These are phyloP conservation scores for Sebastes steindachneri DNA, from an alignment of 2,797 vertebrate genomes.

Conservation along the genomic window DNA sequence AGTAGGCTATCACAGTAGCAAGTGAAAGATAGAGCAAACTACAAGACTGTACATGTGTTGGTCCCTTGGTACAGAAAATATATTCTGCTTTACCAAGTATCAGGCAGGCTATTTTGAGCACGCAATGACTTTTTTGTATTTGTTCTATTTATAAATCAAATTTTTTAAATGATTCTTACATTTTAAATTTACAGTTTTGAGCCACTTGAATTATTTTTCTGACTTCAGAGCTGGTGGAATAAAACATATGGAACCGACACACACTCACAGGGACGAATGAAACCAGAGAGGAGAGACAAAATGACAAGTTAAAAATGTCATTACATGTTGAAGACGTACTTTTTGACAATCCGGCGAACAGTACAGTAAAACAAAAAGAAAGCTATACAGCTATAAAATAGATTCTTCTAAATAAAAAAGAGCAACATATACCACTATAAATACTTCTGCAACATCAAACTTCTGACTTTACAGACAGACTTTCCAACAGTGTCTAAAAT, in stretches of 20 bases:
- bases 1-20: slow-evolving; percentile 68
- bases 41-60: slow-evolving; percentile 70
- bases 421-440: slow-evolving; percentile 37
- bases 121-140: slow-evolving; percentile 9
- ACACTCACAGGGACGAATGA: background rate
- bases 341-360: slow-evolving; percentile 26
- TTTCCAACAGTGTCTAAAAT: slow-evolving; percentile 28
- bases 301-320: background rate
- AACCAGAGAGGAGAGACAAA: slow-evolving; percentile 18
- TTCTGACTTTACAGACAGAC: slow-evolving; percentile 45
- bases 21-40: slow-evolving; percentile 65
- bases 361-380: slow-evolving; percentile 32
- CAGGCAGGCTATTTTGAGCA: slow-evolving; percentile 39
- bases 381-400: slow-evolving; percentile 30
- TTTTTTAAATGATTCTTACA: slow-evolving; percentile 34
- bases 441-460: slow-evolving; percentile 52
- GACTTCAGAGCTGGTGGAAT: slow-evolving; percentile 63
- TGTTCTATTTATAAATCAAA: slow-evolving; percentile 37
- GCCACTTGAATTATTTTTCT: slow-evolving; percentile 41
- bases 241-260: slow-evolving; percentile 36
- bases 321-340: background rate
- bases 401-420: slow-evolving; percentile 36
- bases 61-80: slow-evolving; percentile 54
- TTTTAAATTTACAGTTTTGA: slow-evolving; percentile 44
- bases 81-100: slow-evolving; percentile 43